These are phyloP conservation scores for Rhabdomys pumilio DNA, from an alignment of 2,797 vertebrate genomes.

Conservation along the genomic window DNA sequence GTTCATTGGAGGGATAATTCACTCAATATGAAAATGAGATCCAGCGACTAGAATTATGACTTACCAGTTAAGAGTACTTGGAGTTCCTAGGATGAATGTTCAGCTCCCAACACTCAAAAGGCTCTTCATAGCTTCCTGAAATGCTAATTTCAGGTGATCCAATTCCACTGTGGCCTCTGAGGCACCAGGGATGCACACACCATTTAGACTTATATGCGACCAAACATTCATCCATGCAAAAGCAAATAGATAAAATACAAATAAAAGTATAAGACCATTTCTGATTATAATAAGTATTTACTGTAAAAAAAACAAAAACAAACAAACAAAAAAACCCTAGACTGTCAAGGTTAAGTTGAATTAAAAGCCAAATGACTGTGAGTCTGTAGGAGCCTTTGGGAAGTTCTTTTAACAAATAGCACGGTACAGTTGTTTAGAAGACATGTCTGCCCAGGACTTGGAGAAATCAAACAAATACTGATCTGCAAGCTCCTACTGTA, in stretches of 20 bases:
- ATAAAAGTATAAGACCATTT: background rate
- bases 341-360: fast-evolving
- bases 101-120: background rate
- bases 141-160: background rate
- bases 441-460: background rate
- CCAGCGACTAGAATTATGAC: background rate
- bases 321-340: background rate
- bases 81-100: background rate
- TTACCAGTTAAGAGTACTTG: background rate
- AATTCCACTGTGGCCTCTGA: background rate
- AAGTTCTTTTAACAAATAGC: background rate
- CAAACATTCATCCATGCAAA: background rate
- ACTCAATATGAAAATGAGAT: background rate
- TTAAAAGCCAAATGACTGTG: background rate
- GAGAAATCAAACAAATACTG: background rate
- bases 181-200: background rate
- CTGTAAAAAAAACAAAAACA: too few species aligned
- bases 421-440: background rate
- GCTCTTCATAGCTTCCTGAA: background rate
- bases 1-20: background rate
- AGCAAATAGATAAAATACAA: background rate
- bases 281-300: background rate
- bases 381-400: background rate
- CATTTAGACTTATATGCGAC: background rate
- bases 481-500: background rate